These are phyloP conservation scores for Emydoidea blandingii DNA, from an alignment of 2,797 vertebrate species.

Conservation along the genomic window DNA sequence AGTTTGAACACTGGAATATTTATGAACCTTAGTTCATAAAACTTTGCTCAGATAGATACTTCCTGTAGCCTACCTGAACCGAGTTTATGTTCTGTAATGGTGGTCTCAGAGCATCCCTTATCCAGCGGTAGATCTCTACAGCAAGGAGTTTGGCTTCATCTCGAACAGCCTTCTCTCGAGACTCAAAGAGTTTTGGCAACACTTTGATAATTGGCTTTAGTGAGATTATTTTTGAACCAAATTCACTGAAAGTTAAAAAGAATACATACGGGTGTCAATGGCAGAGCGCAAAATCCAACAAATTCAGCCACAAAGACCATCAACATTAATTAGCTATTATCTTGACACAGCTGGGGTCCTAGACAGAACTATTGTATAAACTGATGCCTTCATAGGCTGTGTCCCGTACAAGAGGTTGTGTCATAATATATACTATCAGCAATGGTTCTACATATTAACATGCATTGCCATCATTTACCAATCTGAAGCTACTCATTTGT, in stretches of 20 bases:
- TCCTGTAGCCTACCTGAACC: slow-evolving; percentile 87
- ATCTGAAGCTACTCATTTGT: background rate
- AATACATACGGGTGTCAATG: background rate
- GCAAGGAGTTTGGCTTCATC: slow-evolving; percentile 96
- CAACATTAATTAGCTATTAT: background rate
- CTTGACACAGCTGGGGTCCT: background rate
- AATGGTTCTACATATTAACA: background rate
- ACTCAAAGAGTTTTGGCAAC: slow-evolving; percentile 97
- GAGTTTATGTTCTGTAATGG: slow-evolving; percentile 95
- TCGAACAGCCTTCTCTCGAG: slow-evolving; percentile 96
- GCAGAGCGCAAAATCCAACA: background rate
- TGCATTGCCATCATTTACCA: background rate
- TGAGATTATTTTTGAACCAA: slow-evolving; percentile 96
- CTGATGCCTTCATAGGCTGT: background rate
- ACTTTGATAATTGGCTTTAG: slow-evolving; percentile 97
- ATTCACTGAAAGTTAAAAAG: slow-evolving; percentile 87
- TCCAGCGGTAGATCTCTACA: slow-evolving; percentile 97
- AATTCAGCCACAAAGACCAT: background rate
- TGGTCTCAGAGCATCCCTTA: slow-evolving; percentile 93
- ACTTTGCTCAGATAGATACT: background rate
- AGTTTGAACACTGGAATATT: background rate
- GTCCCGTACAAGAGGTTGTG: background rate
- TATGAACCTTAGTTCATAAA: background rate
- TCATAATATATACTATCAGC: background rate
- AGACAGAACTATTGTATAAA: background rate